phyloP scores from a whole-genome alignment of 2,113 vertebrate genomes.

The Pungitius pungitius region DNA sequence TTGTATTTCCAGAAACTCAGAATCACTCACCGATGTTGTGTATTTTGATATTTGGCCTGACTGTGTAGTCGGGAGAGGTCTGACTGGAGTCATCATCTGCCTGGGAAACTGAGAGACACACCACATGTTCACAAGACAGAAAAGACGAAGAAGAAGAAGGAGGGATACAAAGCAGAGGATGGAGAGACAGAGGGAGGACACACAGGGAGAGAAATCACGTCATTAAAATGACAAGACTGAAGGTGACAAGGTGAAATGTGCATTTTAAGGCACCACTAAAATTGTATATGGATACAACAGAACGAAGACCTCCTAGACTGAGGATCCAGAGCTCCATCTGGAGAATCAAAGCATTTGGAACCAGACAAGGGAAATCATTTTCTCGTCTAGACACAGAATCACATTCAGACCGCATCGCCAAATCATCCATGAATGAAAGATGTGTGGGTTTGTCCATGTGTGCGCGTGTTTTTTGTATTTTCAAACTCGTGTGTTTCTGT shows the following conservation, averaged over 20 bases:
- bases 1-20: neutral
- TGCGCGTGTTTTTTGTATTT: conserved; percentile 9
- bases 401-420: conserved; percentile 34
- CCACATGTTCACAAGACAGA: conserved; percentile 8
- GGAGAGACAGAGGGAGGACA: neutral
- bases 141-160: neutral
- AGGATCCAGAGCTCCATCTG: conserved; percentile 23
- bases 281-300: conserved; percentile 20
- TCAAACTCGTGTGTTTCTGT: neutral
- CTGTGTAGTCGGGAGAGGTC: conserved; percentile 91
- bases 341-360: conserved; percentile 50
- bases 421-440: conserved; percentile 38
- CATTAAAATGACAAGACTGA: conserved; percentile 39
- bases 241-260: conserved; percentile 19
- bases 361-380: conserved; percentile 38
- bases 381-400: conserved; percentile 59
- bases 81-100: conserved; percentile 89
- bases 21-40: conserved; percentile 90
- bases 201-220: conserved; percentile 29
- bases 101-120: conserved; percentile 84
- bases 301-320: conserved; percentile 30
- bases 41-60: conserved; percentile 93
- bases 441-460: conserved; percentile 21
- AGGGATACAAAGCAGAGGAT: neutral
- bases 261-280: conserved; percentile 38